Evolutionary conservation across 1,140 invertebrate genomes (phyloP).

Genomic region (Scaptomyza graminum): DNA sequence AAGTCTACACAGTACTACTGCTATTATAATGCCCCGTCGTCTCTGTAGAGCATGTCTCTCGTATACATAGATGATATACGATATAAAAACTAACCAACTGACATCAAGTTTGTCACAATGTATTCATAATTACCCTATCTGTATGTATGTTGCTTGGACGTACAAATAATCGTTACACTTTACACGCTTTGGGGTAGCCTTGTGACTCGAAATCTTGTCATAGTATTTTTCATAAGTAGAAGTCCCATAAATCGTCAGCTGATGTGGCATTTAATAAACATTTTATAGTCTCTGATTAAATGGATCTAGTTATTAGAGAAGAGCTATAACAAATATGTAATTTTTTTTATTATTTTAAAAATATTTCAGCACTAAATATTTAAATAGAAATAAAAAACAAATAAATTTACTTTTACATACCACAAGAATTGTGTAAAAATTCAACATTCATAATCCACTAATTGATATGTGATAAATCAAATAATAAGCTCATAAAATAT

Average conservation of each 20-base stretch:
- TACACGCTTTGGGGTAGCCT: neutral
- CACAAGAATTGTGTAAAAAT: neutral
- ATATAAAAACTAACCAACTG: conserved; percentile 13
- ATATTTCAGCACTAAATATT: no score
- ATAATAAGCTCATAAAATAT: neutral
- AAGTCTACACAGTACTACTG: conserved; percentile 17
- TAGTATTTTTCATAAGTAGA: neutral
- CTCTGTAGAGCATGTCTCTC: conserved; percentile 40
- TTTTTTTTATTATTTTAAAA: no score
- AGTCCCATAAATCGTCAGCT: neutral
- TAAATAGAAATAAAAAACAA: no score
- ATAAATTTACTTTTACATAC: neutral
- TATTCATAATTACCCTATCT: conserved; percentile 2
- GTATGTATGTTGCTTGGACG: neutral
- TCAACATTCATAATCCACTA: neutral
- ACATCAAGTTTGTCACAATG: conserved; percentile 32
- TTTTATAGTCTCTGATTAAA: neutral
- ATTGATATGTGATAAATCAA: neutral
- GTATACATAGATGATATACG: conserved; percentile 31
- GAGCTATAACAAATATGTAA: no score
- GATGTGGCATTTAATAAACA: no score
- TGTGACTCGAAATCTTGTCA: neutral
- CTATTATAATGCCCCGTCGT: conserved; percentile 40
- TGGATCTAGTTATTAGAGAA: neutral
- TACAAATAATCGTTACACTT: conserved; percentile 14